phyloP scores from a whole-genome alignment of 2,113 vertebrate species.

The Corvus hawaiiensis region DNA sequence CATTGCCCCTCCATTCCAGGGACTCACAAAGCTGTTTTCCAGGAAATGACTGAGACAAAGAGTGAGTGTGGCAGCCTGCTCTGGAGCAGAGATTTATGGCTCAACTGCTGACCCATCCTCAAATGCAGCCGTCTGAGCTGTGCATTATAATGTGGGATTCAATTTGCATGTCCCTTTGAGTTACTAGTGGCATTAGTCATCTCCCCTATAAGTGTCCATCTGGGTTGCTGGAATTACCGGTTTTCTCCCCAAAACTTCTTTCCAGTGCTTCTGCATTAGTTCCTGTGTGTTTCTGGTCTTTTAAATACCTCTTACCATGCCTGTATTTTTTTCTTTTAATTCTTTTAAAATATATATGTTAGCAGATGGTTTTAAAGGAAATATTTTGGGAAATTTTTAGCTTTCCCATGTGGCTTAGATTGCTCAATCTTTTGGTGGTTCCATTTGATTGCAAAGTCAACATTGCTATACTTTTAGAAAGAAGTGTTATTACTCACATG shows the following conservation, averaged over 20 bases:
- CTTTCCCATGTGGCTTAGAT: not conserved
- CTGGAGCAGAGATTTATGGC: not conserved
- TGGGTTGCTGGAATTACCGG: not conserved
- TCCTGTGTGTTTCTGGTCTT: not conserved
- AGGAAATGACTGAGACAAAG: not conserved
- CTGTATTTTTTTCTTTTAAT: not conserved
- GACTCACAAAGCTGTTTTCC: not conserved
- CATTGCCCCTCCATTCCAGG: fast-evolving
- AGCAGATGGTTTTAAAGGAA: slow-evolving; percentile 8
- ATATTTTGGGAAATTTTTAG: not conserved
- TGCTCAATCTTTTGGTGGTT: not conserved
- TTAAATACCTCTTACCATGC: not conserved
- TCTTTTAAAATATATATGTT: not conserved
- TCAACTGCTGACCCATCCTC: slow-evolving; percentile 21
- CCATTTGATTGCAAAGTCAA: not conserved
- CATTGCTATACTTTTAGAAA: not conserved
- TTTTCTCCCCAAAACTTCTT: not conserved
- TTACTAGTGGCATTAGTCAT: slow-evolving; percentile 10
- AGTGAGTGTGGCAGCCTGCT: not conserved
- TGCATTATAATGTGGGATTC: not conserved
- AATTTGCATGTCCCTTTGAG: not conserved
- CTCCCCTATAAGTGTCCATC: not conserved
- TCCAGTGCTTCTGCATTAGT: not conserved
- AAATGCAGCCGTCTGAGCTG: not conserved
- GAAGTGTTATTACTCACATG: not conserved